These are phyloP conservation scores for Cydia pomonella DNA, from an alignment of 1,140 invertebrate genomes.

Conservation along the genomic window DNA sequence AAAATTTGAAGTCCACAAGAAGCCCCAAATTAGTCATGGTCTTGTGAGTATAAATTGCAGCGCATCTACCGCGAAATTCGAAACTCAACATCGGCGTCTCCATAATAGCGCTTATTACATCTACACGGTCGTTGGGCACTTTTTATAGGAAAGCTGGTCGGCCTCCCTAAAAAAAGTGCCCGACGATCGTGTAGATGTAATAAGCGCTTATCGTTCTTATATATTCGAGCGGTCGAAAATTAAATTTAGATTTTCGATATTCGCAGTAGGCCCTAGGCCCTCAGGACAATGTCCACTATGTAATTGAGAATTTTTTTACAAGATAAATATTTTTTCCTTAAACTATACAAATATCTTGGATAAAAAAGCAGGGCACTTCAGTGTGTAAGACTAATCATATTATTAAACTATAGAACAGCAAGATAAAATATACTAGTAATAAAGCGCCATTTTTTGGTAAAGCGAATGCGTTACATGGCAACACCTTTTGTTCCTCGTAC, in stretches of 20 bases:
- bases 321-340: background rate
- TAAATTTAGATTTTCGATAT: background rate
- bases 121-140: no score
- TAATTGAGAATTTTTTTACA: background rate
- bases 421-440: background rate
- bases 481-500: no score
- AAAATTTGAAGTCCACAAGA: background rate
- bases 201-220: no score
- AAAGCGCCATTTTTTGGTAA: background rate
- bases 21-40: background rate
- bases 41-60: background rate
- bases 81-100: no score
- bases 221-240: no score
- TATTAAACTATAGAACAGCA: slow-evolving; percentile 9
- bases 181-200: no score
- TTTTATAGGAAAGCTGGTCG: no score
- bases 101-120: no score
- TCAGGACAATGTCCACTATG: background rate
- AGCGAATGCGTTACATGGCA: no score
- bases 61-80: no score
- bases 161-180: no score
- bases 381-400: slow-evolving; percentile 14
- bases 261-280: background rate
- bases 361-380: slow-evolving; percentile 19
- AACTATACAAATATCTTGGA: slow-evolving; percentile 2